These are phyloP conservation scores for Standfussiana lucernea DNA, from an alignment of 2,888 invertebrate genomes.

Conservation along the genomic window DNA sequence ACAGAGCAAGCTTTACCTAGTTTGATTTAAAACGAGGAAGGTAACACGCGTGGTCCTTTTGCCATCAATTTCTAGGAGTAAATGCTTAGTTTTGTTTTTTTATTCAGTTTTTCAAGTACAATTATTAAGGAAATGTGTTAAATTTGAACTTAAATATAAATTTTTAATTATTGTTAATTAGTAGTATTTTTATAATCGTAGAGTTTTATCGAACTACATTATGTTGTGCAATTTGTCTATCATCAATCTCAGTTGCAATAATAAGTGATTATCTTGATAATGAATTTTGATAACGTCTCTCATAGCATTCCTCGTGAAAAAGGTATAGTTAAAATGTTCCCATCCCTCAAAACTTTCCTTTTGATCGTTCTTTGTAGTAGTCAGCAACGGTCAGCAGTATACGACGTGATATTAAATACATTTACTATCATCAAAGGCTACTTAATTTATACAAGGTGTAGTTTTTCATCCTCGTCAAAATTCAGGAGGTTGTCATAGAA, in stretches of 20 bases:
- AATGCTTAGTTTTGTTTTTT: neutral
- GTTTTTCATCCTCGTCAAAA: too few relatives aligned
- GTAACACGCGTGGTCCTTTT: neutral
- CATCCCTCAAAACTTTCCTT: neutral
- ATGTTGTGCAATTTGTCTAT: neutral
- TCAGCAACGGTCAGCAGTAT: neutral
- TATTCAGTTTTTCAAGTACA: neutral
- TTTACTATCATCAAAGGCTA: neutral
- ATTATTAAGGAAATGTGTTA: neutral
- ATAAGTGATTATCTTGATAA: slow-evolving; percentile 2
- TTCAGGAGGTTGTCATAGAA: too few relatives aligned
- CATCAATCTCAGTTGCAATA: neutral
- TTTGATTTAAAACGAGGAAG: slow-evolving; percentile 25
- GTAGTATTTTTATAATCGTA: neutral
- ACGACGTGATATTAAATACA: neutral
- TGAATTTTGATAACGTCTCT: slow-evolving; percentile 18
- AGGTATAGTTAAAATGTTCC: slow-evolving; percentile 6
- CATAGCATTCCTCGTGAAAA: slow-evolving; percentile 15
- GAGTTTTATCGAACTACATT: neutral
- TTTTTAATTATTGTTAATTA: neutral
- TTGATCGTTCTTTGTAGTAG: neutral
- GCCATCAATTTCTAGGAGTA: neutral
- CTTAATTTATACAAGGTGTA: neutral
- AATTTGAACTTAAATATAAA: neutral
- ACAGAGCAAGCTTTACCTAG: slow-evolving; percentile 3